phyloP scores from a whole-genome alignment of 1,140 invertebrate genomes.

The Cylas formicarius region DNA sequence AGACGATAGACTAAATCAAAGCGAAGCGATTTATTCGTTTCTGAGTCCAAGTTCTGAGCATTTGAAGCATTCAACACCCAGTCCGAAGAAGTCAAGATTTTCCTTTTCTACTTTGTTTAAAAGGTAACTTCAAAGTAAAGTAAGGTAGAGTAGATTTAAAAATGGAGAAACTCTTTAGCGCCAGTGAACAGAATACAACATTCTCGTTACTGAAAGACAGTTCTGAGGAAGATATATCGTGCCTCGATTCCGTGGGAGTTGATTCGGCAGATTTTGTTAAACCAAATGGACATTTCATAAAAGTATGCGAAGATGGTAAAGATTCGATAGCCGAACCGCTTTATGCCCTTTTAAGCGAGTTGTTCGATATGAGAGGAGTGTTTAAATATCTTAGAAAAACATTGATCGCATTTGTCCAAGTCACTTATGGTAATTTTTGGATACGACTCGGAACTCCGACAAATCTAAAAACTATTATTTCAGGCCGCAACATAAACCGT shows the following conservation, averaged over 20 bases:
- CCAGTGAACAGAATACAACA: constrained; percentile 41
- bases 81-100: constrained; percentile 75
- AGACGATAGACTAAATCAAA: constrained; percentile 78
- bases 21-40: constrained; percentile 82
- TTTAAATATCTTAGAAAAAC: constrained; percentile 81
- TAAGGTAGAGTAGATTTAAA: no score
- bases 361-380: constrained; percentile 82
- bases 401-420: constrained; percentile 83
- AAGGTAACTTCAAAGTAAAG: constrained; percentile 48
- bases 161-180: constrained; percentile 18
- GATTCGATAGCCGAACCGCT: constrained; percentile 85
- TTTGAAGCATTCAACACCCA: constrained; percentile 66
- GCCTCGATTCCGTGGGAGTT: constrained; percentile 54
- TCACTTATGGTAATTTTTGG: constrained; percentile 19
- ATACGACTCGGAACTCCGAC: no score
- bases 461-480: not conserved
- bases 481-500: constrained; percentile 80
- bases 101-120: constrained; percentile 80
- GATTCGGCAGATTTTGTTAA: constrained; percentile 42
- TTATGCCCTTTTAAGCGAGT: constrained; percentile 76
- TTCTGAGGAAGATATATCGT: constrained; percentile 68
- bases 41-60: constrained; percentile 83
- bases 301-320: constrained; percentile 53
- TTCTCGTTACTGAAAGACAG: constrained; percentile 44
- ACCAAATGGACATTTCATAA: constrained; percentile 34